Base-by-base conservation (phyloP, 2,797 vertebrate genomes). In the Capromys pilorides region DNA sequence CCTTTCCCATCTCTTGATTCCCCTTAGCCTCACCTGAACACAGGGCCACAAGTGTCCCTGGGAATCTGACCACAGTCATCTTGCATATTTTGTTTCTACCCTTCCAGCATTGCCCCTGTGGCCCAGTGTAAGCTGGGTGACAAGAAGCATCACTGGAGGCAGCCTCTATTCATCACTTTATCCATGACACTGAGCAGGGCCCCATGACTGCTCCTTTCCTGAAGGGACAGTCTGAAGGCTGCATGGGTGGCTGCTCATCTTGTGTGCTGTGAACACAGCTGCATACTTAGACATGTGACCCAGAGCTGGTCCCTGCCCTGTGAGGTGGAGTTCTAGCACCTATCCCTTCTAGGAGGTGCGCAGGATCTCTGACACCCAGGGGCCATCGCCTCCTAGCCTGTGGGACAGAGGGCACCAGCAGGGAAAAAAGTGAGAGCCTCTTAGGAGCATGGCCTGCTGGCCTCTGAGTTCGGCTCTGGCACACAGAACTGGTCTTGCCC, bases 21-120 rank as follows among this genome's bases (percentile, higher is more conserved):
- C 31, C 36, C 51, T 62, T 39, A 18, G 0, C 36, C 45, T 64
- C 33, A 1, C 39, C 33, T 19, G 83, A 10, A 51, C 51, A 26
- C 11, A 28, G 77, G 45, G 6, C 36, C 3, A 41, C 24, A 0
- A 1, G 8, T 1, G 57, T 57, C 57, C 62, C 21, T 9, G 5
- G 21, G n/a, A 5, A 12, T 26, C 28, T 1, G 5, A 33, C 11
- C 19, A 6, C 36, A n/a, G 54, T 36, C 62, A 84, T 26, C 54
- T 14, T 31, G 14, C 39, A 49, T 14, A 45, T 69, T 67, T 51
- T 33, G 73, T 36, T 13, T 73, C 49, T 54, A 22, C 28, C 51
- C 19, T 82, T 64, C 22, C 3, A 0, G 83, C 36, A 0, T 61
- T 41, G 14, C 36, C 3, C 1, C 39, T 19, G 21, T 26, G 14